phyloP scores from a whole-genome alignment of 2,113 vertebrate species.

The Semicossyphus pulcher region DNA sequence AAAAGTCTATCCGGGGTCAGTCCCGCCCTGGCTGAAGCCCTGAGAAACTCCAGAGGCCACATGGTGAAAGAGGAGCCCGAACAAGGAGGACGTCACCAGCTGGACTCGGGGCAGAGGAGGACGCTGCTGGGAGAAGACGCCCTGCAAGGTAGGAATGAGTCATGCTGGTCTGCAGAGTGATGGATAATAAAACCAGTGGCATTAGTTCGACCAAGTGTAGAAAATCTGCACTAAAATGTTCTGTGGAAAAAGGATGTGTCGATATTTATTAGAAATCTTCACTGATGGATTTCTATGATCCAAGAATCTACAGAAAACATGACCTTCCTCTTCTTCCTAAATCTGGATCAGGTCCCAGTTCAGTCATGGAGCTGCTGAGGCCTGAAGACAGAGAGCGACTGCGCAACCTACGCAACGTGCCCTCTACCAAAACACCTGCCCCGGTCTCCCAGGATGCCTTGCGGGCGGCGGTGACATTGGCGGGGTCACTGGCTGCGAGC shows the following conservation, averaged over 20 bases:
- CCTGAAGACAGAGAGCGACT: slow-evolving; percentile 89
- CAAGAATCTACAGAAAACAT: not conserved
- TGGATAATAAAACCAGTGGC: no score
- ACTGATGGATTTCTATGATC: not conserved
- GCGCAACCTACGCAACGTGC: slow-evolving; percentile 76
- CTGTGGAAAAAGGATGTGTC: no score
- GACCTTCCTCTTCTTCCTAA: not conserved
- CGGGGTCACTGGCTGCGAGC: fast-evolving
- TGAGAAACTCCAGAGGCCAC: slow-evolving; percentile 85
- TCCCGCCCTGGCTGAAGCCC: slow-evolving; percentile 75
- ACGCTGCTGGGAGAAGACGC: slow-evolving; percentile 86
- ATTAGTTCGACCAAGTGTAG: no score
- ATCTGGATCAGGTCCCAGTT: slow-evolving; percentile 84
- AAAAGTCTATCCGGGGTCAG: slow-evolving; percentile 78
- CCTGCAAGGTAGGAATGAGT: slow-evolving; percentile 81
- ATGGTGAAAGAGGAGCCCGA: slow-evolving; percentile 59
- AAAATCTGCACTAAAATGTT: no score
- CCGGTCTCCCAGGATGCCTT: not conserved
- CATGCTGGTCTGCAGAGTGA: no score
- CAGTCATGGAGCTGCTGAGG: slow-evolving; percentile 91
- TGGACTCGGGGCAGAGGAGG: slow-evolving; percentile 88
- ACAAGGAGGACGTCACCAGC: slow-evolving; percentile 83
- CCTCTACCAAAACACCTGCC: not conserved
- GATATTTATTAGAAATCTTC: not conserved
- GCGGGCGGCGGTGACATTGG: not conserved